Base-by-base conservation (phyloP, 2,888 invertebrate species). In the Julus scanicus region DNA sequence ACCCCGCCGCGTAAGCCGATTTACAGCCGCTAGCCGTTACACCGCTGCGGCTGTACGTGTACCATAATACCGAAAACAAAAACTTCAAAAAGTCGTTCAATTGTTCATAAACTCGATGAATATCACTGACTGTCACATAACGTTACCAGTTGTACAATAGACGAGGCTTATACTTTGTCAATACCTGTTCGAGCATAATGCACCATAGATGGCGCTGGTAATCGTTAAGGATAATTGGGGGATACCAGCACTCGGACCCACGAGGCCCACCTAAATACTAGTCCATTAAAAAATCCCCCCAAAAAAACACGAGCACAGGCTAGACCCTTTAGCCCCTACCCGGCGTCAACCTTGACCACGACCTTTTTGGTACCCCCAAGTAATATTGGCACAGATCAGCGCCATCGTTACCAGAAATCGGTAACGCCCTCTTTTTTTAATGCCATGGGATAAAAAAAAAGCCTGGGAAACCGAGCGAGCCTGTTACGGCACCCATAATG, bases 281-380 rank as follows among this genome's bases (percentile, higher is more conserved):
- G 13, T 53, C 53, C 44, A 8, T 44, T 44, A 44, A 5, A 44
- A 0, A 0, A 0, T 1, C 44, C 44, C 44, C 49, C 49, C 49
- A 53, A 53, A 53, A 53, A 53, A 53, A 53, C 6, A 3, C 53
- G 17, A 53, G 11, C 17, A 17, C 17, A 63, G 63, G n/a, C 63
- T n/a, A 53, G 53, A 53, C 53, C 63, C n/a, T 63, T 63, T 63
- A 63, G 63, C 63, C 63, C 63, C 63, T 63, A n/a, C 63, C 15
- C 63, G n/a, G 63, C 63, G 63, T n/a, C 63, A n/a, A 63, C 63
- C 63, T 63, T 63, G 63, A n/a, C 63, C 63, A 63, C 63, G 63
- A 63, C 63, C 63, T 63, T 63, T 63, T n/a, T 2, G 5, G 17
- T 63, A n/a, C 63, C 63, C 63, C 63, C 63, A 63, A n/a, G 63